Conservation (phyloP, 2,797 vertebrate species). For the Onychomys arenicola region DNA sequence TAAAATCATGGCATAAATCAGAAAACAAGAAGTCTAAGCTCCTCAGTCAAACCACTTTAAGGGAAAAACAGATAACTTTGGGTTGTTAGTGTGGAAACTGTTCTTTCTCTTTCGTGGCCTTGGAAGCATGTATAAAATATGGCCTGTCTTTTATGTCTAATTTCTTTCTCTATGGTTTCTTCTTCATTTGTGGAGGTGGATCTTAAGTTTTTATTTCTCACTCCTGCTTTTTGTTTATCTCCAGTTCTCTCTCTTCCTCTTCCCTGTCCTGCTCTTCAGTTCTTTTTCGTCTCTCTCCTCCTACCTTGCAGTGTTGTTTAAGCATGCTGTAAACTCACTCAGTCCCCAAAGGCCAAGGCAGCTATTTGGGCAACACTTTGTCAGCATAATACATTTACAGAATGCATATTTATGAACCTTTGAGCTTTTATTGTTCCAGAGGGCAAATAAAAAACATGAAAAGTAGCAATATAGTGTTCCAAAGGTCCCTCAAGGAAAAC, state of each 20-base stretch:
- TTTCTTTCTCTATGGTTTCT: constrained; percentile 16
- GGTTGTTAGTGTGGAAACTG: neutral
- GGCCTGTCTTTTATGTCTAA: neutral
- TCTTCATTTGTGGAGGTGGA: neutral
- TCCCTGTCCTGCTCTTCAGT: neutral
- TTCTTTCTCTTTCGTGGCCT: constrained; percentile 5
- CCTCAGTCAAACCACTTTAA: neutral
- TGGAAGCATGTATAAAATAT: neutral
- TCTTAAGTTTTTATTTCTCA: neutral
- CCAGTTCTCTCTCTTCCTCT: neutral
- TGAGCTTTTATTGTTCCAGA: constrained; percentile 92
- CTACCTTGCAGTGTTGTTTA: constrained; percentile 85
- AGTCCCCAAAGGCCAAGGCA: constrained; percentile 89
- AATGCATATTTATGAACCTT: constrained; percentile 94
- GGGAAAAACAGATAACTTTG: neutral
- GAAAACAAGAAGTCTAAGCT: neutral
- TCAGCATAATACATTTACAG: constrained; percentile 93
- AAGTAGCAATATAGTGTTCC: constrained; percentile 93
- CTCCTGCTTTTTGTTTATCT: neutral
- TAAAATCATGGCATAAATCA: constrained; percentile 56
- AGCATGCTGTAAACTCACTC: constrained; percentile 90
- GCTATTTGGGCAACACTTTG: constrained; percentile 91
- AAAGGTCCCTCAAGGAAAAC: constrained; percentile 91
- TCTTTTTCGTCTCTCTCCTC: constrained; percentile 52
- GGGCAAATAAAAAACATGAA: constrained; percentile 93